Evolutionary conservation across 1,140 invertebrate species (phyloP), one percentile per base, ranked within the genome.

Genomic region (Ylistrum balloti): DNA sequence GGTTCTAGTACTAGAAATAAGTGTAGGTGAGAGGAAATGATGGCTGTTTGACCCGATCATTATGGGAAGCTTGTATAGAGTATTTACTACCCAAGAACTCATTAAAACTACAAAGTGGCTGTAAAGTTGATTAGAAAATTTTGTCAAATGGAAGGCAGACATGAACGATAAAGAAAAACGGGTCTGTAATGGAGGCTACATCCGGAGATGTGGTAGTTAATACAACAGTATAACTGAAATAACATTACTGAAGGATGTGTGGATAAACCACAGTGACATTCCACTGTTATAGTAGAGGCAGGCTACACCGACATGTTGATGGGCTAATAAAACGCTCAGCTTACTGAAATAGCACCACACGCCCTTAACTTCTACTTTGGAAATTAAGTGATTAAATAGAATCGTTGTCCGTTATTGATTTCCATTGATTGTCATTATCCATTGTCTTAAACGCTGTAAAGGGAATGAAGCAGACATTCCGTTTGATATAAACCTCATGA

Each of bases 41-140:
- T 56, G 13, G 2, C 17, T 56, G 17, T 20, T 0, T 74, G 56
- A 74, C n/a, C n/a, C 56, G n/a, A 22, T 74, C 15, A 74, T 74
- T 74, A 28, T 28, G 0, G 56, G 56, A 74, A 74, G 56, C 28
- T 74, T 1, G 56, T 74, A 17, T 74, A 74, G 22, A 28, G 56
- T 74, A 74, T 74, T 74, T 28, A 74, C 56, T 74, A 74, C 56
- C 56, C n/a, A 9, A 74, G n/a, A n/a, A 28, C n/a, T 74, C 56
- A n/a, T 74, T 74, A 17, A 74, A 74, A 74, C 13, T 28, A 74
- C 56, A 74, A 74, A 74, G n/a, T 48, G 11, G 5, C 56, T 74
- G 56, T 74, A 74, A 74, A 74, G n/a, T 74, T 74, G 56, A 74
- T 74, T 74, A n/a, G 56, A 28, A 74, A 74, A 74, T n/a, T 74